Conservation (phyloP, 2,113 vertebrate genomes). For the Rhadina sibilatrix region DNA sequence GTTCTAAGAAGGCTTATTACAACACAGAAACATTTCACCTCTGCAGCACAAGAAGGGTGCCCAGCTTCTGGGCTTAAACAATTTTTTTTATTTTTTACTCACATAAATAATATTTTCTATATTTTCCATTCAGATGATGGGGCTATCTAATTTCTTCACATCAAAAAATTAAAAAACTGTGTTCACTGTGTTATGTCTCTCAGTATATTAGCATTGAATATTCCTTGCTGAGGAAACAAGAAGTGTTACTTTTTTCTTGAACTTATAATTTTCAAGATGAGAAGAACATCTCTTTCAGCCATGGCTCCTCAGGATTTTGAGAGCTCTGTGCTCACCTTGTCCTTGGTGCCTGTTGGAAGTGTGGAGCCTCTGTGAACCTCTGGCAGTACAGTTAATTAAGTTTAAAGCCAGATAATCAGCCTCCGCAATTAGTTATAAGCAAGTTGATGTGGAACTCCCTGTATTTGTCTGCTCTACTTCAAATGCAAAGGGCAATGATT, state of each 20-base stretch:
- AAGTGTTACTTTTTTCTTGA: neutral
- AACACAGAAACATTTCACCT: neutral
- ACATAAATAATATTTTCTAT: neutral
- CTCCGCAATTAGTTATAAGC: neutral
- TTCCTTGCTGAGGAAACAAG: neutral
- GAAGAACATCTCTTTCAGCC: neutral
- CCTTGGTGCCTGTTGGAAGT: neutral
- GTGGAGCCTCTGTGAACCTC: neutral
- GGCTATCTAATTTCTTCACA: neutral
- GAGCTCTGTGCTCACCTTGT: neutral
- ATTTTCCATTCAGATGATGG: neutral
- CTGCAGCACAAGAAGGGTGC: neutral
- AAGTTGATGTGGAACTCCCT: neutral
- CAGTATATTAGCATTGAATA: neutral
- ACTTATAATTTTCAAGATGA: neutral
- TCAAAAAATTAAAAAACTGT: neutral
- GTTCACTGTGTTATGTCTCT: neutral
- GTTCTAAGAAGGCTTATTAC: constrained; percentile 37
- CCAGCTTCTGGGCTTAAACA: neutral
- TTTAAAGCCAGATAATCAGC: neutral
- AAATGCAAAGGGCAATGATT: neutral
- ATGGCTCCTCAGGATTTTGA: neutral
- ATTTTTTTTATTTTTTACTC: neutral
- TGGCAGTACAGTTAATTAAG: neutral
- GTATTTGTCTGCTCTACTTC: neutral